Evolutionary conservation across 2,113 vertebrate species (phyloP).

Genomic region (Brienomyrus longianalis): DNA sequence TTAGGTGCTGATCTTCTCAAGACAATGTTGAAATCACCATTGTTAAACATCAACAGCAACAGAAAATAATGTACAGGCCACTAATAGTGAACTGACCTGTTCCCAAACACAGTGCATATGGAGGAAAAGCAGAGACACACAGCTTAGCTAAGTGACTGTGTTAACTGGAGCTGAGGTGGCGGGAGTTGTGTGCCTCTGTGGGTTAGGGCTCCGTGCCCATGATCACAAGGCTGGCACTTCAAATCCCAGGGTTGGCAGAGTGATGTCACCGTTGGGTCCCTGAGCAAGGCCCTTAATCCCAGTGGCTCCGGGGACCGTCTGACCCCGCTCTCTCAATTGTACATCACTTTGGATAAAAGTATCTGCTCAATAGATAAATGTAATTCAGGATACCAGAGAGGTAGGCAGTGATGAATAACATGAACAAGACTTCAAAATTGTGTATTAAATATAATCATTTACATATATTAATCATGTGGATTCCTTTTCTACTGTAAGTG

Average conservation of each 20-base stretch:
- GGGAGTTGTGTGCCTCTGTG: background rate
- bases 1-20: background rate
- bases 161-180: background rate
- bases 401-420: background rate
- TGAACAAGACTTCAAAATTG: background rate
- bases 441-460: background rate
- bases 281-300: background rate
- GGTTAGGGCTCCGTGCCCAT: background rate
- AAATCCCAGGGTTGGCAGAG: background rate
- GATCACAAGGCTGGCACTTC: background rate
- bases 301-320: background rate
- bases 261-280: background rate
- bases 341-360: background rate
- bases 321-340: background rate
- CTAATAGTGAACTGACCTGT: background rate
- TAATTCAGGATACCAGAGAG: background rate
- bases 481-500: background rate
- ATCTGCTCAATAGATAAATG: background rate
- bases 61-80: background rate
- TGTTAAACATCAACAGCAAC: background rate
- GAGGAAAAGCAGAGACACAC: background rate
- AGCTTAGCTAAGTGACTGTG: background rate
- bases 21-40: background rate
- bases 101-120: background rate
- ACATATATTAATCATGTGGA: background rate